These are phyloP conservation scores for Myoxocephalus aenaeus DNA, from an alignment of 2,797 vertebrate genomes.

Conservation along the genomic window DNA sequence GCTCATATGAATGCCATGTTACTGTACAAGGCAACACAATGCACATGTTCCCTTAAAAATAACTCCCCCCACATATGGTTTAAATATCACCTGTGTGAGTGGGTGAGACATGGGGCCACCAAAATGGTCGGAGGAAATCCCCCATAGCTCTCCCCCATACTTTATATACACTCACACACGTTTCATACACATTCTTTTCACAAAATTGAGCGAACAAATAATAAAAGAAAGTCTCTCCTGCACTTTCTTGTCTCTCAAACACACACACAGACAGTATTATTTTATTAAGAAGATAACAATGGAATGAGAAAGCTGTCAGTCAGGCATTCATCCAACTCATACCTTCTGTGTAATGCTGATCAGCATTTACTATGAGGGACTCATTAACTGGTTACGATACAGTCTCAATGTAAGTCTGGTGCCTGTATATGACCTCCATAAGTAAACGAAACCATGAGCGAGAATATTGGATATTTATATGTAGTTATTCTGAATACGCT, in stretches of 20 bases:
- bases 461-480: too few relatives aligned
- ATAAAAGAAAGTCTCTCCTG: not conserved
- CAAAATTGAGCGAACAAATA: conserved; percentile 6
- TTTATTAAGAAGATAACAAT: too few relatives aligned
- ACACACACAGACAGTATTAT: too few relatives aligned
- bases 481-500: too few relatives aligned
- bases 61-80: not conserved
- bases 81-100: conserved; percentile 10
- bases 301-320: too few relatives aligned
- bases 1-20: not conserved
- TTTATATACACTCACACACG: not conserved
- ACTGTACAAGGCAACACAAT: not conserved
- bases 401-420: too few relatives aligned
- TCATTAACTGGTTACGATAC: too few relatives aligned
- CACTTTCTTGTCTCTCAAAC: too few relatives aligned
- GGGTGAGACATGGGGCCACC: not conserved
- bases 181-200: not conserved
- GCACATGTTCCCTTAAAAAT: not conserved
- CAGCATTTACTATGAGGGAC: not conserved
- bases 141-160: not conserved
- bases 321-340: not conserved
- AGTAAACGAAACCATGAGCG: too few relatives aligned
- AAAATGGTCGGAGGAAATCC: too few relatives aligned
- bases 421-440: too few relatives aligned
- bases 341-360: conserved; percentile 6